These are phyloP conservation scores for Corella eumyota DNA, from an alignment of 23 tunicate species.

Conservation along the genomic window DNA sequence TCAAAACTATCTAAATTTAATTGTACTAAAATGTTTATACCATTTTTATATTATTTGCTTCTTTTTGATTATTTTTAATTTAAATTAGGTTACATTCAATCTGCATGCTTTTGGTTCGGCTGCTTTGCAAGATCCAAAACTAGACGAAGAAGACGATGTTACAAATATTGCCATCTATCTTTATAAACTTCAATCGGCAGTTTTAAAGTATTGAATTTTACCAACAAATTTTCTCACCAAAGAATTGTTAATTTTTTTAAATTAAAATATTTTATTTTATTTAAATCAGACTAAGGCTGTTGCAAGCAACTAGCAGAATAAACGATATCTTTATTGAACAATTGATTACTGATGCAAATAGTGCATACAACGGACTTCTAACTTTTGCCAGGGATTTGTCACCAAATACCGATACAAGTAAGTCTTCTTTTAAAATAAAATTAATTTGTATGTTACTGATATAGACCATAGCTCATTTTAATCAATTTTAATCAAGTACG, in stretches of 20 bases:
- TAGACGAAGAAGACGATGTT: background rate
- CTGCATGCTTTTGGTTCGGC: constrained; percentile 29
- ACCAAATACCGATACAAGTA: too few species aligned
- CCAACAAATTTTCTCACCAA: too few species aligned
- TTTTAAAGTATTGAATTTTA: background rate
- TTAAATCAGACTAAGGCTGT: background rate
- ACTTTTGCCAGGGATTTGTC: constrained; percentile 17
- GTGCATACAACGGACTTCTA: constrained; percentile 38
- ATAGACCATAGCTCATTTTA: too few species aligned
- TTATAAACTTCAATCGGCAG: constrained; percentile 17
- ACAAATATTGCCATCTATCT: constrained; percentile 30
- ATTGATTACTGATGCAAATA: constrained; percentile 13
- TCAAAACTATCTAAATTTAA: background rate
- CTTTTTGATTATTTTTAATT: too few species aligned
- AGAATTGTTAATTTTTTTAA: too few species aligned
- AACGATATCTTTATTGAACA: background rate
- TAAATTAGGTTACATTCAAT: background rate
- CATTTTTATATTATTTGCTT: background rate
- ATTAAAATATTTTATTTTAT: too few species aligned
- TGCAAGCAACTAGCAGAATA: background rate
- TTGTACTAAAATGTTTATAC: background rate
- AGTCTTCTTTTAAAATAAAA: too few species aligned
- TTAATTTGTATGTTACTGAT: too few species aligned
- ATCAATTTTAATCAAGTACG: too few species aligned
- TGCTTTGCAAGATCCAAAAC: constrained; percentile 8